Percentiles rank a stretch among this genome's conserved stretches.
Conservation (phyloP, 2,113 vertebrate species). For the Rostratula benghalensis region DNA sequence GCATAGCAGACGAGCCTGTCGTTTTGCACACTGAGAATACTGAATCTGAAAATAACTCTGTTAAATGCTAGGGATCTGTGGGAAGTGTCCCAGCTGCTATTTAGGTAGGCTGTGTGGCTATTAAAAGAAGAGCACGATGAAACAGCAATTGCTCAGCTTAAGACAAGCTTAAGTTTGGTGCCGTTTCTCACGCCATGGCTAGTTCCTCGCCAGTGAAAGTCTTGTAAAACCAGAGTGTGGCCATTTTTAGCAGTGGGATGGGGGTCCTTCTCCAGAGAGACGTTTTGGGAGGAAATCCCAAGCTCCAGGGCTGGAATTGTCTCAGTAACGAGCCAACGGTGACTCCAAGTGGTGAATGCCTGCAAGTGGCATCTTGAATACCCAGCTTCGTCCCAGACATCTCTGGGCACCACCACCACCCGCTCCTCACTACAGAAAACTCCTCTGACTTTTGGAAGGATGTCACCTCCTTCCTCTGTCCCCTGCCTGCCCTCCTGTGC, state of each 20-base stretch:
- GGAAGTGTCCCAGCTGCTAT: conserved; percentile 31
- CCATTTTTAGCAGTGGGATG: not conserved
- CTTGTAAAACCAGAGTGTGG: not conserved
- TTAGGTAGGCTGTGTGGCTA: not conserved
- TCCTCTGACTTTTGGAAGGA: not conserved
- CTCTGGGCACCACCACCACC: not conserved
- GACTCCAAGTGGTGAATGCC: conserved; percentile 40
- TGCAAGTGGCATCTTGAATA: not conserved
- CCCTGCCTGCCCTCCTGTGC: not conserved
- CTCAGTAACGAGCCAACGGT: not conserved
- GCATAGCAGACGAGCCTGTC: not conserved
- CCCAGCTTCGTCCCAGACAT: not conserved
- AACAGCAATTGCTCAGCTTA: not conserved
- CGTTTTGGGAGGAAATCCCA: not conserved
- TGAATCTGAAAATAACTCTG: conserved; percentile 5
- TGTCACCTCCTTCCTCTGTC: not conserved
- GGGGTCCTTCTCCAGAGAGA: not conserved
- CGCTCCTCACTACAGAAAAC: not conserved
- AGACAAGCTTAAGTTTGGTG: not conserved
- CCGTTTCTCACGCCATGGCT: not conserved
- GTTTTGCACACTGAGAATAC: not conserved
- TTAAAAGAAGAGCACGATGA: not conserved
- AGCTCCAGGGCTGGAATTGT: not conserved
- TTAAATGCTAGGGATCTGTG: conserved; percentile 10
- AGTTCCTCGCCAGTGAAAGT: not conserved